Base-by-base conservation (phyloP, 2,888 invertebrate genomes). In the Amorpha juglandis region DNA sequence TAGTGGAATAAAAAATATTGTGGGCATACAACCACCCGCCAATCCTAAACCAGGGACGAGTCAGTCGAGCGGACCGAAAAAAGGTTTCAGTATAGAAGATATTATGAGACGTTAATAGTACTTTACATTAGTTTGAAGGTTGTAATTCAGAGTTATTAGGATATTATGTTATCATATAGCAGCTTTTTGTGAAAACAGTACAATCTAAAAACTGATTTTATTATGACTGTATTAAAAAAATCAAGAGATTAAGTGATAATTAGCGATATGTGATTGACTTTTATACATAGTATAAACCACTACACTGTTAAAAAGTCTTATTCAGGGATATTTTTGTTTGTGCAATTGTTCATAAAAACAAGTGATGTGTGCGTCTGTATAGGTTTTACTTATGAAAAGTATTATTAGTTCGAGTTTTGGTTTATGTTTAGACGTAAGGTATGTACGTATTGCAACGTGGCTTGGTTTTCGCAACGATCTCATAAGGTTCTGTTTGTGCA, bases 21-120 rank as follows among this genome's bases (percentile, higher is more conserved):
- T 94, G 48, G 94, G 94, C 0, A 94, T 94, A 70, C 92, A 94
- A 76, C 93, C 93, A 35, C 88, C 80, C 64, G 74, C 83, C 42
- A 91, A 90, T 74, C 89, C 93, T 0, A 94, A 93, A 51, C 94
- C 94, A 12, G 92, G 94, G 38, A 94, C 94, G 21, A 95, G 95
- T 68, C 94, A 94, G 53, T 92, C 94, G 0, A 94, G 93, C 75
- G 95, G 95, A 11, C 94, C 96, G 74, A 96, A 96, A 79, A 97
- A 97, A 81, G 98, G 98, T 19, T 98, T 98, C 87, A 97, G 97
- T 83, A 98, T 98, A 92, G 98, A 97, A 81, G 98, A 98, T 77
- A 97, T 98, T 75, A 97, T 98, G 98, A 95, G 97, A 80, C 96
- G 97, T 88, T 97, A 94, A 94, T 82, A 9, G 19, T 9, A 50